Base-by-base conservation (phyloP, 2,888 invertebrate species). In the Andrena bicolor region DNA sequence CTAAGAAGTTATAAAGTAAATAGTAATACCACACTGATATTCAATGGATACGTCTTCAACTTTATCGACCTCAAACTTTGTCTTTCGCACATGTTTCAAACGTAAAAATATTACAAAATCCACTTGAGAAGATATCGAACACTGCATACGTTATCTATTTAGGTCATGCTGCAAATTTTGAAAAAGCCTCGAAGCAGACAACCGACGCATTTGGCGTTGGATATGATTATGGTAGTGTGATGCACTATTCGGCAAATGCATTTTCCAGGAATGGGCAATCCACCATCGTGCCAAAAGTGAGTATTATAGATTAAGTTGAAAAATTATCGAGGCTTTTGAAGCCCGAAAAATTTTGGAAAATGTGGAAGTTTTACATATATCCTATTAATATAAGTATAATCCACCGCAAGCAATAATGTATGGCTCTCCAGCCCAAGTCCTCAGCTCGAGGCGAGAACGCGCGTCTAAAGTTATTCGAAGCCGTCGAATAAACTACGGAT, bases 211-310 rank as follows among this genome's bases (percentile, higher is more conserved):
- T 95, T 91, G 97, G 96, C 0, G 95, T 97, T 0, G 94, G 95
- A 0, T 97, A 97, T 90, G 97, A 97, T 93, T 97, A 96, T 92
- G 95, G 96, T 88, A 97, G 97, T 87, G 97, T 97, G 0, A 97
- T 97, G 97, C 97, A 97, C 91, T 97, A 97, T 93, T 97, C 97
- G 0, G 95, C 95, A 28, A 96, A 95, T 65, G 97, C 97, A 3
- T 97, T 97, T 94, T 96, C 97, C 2, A 95, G 91, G 76, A 97
- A 97, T 92, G 95, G 96, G 7, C 94, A 95, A 89, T 96, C 96
- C 20, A 97, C 97, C 0, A 97, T 97, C 70, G 94, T 96, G 49
- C 94, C 97, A 0, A 96, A 95, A 95, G 97, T 97, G 92, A 91
- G 90, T 86, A 41, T 41, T 65, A 64, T 8, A 28, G 2, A 13